Evolutionary conservation across 2,797 vertebrate genomes (phyloP), one percentile per base, ranked within the genome.

Genomic region (Chaetodon trifasciatus): DNA sequence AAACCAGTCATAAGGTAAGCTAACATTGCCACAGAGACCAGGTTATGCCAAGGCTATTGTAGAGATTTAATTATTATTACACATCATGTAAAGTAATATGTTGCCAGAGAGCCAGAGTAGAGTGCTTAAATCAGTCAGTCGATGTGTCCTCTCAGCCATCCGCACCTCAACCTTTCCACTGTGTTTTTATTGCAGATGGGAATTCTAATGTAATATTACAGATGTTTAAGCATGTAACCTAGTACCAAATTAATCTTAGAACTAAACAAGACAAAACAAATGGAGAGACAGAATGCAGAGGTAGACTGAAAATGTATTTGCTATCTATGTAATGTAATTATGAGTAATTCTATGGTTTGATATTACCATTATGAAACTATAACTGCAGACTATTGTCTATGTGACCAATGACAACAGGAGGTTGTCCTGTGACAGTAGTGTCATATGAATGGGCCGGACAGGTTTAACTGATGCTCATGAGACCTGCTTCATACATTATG

Each of bases 401-500:
- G 15, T 63, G 40, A 50, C 19, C 68, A 39, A 9, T 19, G 32
- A 65, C 21, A 8, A 67, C 39, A 24, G 23, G 50, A 73, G 62
- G 63, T 69, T 50, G 56, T 76, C 46, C 63, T 64, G 15, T 57
- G 70, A 76, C 47, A 28, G 10, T 17, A 5, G 42, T 9, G 40
- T 60, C 65, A 58, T 16, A 52, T 61, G 47, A 67, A 76, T 6
- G 0, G 16, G 39, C 39, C 57, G 47, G 23, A 47, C 42, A 28
- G n/a, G 35, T 8, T 12, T 4, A 74, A 78, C 39, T 4, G 2
- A 56, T 5, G 13, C 40, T 79, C 8, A 57, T 56, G 19, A 70
- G 63, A 73, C 56, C 16, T 46, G 52, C 40, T 37, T 83, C 70
- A 60, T 35, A 57, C 50, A 16, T 52, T n/a, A 49, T 44, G 61